Base-by-base conservation (phyloP, 2,888 invertebrate species). In the Tenthredo notha region DNA sequence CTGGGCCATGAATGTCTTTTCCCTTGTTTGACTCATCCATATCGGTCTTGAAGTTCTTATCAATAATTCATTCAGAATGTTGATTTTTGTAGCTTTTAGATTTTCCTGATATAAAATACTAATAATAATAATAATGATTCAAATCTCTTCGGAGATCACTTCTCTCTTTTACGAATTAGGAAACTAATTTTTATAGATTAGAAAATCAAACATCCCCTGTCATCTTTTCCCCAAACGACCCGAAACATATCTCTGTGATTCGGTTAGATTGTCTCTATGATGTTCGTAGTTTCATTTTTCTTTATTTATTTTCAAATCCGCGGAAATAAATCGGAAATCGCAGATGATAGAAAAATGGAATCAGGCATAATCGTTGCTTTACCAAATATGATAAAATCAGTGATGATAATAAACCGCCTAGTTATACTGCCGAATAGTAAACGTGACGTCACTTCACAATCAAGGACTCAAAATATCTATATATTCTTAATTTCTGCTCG, bases 1-100 rank as follows among this genome's bases (percentile, higher is more conserved):
- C 43, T 74, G 74, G 43, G 74, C 47, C 74, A 74, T 21, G 25
- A 25, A 74, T 74, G 43, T 74, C 74, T 74, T 25, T 25, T 25
- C n/a, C n/a, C 5, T 74, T 47, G 47, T 47, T 40, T 12, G 4
- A 47, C 9, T 21, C 61, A 6, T 61, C 12, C 43, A 74, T 43
- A 70, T 70, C 67, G 15, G 12, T 67, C 18, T 25, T n/a, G n/a
- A 70, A 18, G 5, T 33, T 7, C 10, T 33, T 12, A 18, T 70
- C 3, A 70, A 70, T 18, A 33, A 29, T 70, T 70, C 18, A 10
- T 70, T 1, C 1, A 61, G 21, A 61, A 61, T 21, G 3, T 61
- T 61, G 9, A 21, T n/a, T 61, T 25, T 25, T 25, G 21, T 61
- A 61, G 47, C 4, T 47, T 18, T 47, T 50, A 1, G 0, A 5